These are phyloP conservation scores for Drosophila meridiana DNA, from an alignment of 2,888 invertebrate species.

Conservation along the genomic window DNA sequence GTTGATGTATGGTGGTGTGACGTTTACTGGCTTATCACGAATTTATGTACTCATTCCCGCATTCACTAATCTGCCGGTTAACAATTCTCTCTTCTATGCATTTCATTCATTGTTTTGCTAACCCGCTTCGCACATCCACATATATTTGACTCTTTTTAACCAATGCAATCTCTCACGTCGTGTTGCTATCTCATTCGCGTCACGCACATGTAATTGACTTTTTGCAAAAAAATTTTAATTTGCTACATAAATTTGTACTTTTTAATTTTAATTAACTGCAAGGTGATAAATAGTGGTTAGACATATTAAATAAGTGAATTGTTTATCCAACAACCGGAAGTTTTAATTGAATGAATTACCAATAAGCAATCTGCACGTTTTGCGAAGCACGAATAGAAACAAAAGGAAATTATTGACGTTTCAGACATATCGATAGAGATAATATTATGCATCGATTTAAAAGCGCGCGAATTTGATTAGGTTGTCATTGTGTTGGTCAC, in stretches of 20 bases:
- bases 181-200: constrained; percentile 28
- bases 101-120: constrained; percentile 71
- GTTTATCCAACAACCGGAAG: background rate
- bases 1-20: constrained; percentile 24
- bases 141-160: constrained; percentile 30
- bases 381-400: constrained; percentile 7
- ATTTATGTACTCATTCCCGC: constrained; percentile 18
- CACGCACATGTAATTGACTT: constrained; percentile 46
- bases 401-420: constrained; percentile 21
- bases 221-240: constrained; percentile 16
- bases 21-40: constrained; percentile 54
- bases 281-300: background rate
- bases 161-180: constrained; percentile 9
- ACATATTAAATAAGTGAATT: constrained; percentile 3
- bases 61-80: constrained; percentile 59
- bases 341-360: constrained; percentile 20
- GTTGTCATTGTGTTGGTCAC: background rate
- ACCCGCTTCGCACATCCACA: constrained; percentile 55
- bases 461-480: background rate
- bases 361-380: constrained; percentile 19
- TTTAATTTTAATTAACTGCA: background rate
- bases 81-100: constrained; percentile 43
- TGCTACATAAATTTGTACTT: constrained; percentile 8
- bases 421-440: constrained; percentile 23
- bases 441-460: background rate